Evolutionary conservation across 2,888 invertebrate species (phyloP).

Genomic region (Cataglyphis altisquamis): DNA sequence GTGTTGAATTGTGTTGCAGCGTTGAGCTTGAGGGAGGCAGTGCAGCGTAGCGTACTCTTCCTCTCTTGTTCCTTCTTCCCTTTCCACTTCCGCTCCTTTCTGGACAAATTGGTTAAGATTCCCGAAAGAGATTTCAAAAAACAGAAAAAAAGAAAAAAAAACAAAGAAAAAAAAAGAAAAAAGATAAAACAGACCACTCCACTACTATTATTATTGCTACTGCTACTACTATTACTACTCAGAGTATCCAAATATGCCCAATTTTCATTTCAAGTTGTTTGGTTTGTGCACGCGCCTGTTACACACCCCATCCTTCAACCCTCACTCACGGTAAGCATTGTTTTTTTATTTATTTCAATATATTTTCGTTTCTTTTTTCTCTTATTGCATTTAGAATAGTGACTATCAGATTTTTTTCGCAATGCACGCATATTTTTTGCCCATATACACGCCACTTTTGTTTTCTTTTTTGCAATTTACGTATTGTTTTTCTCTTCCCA

Average conservation of each 20-base stretch:
- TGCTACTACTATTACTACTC: conserved; percentile 56
- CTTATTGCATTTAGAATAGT: conserved; percentile 60
- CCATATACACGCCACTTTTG: conserved; percentile 68
- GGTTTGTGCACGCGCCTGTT: conserved; percentile 86
- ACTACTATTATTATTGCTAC: conserved; percentile 59
- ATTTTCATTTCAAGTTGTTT: conserved; percentile 87
- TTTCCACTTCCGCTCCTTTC: conserved; percentile 64
- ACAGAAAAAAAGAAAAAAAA: conserved; percentile 41
- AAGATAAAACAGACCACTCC: conserved; percentile 62
- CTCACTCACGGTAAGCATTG: conserved; percentile 86
- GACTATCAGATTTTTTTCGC: conserved; percentile 43
- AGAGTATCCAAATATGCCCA: conserved; percentile 83
- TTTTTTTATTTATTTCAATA: conserved; percentile 85
- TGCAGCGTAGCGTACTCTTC: conserved; percentile 84
- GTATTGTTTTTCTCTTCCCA: not conserved
- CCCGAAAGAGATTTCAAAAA: conserved; percentile 68
- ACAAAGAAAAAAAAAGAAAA: conserved; percentile 51
- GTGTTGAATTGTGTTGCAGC: conserved; percentile 86
- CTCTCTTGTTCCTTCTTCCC: conserved; percentile 76
- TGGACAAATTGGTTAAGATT: conserved; percentile 69
- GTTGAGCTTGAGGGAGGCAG: conserved; percentile 86
- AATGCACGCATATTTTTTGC: conserved; percentile 67
- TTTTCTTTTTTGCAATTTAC: conserved; percentile 51
- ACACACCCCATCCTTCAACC: conserved; percentile 86
- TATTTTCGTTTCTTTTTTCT: conserved; percentile 70